phyloP scores from a whole-genome alignment of 2,113 vertebrate genomes.

The Pongo pygmaeus region DNA sequence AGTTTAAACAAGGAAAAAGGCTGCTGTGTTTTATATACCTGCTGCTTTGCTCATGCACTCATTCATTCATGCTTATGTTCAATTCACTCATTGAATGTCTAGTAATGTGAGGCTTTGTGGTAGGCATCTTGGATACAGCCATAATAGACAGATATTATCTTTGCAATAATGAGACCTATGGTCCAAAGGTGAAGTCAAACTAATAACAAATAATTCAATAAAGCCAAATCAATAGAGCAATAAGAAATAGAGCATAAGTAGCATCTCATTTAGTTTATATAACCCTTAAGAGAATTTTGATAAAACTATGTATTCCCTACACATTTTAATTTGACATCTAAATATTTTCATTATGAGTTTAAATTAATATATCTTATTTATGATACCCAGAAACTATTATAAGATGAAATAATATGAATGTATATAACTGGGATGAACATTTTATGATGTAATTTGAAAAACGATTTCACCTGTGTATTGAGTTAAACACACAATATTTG shows the following conservation, averaged over 20 bases:
- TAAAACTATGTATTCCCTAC: not conserved
- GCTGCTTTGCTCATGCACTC: not conserved
- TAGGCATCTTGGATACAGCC: not conserved
- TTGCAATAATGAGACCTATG: not conserved
- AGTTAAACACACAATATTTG: not conserved
- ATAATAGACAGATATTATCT: not conserved
- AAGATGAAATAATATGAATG: not conserved
- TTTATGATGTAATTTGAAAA: not conserved
- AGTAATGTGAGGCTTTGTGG: not conserved
- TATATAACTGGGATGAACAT: not conserved
- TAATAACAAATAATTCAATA: not conserved
- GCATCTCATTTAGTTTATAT: not conserved
- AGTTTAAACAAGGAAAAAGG: not conserved
- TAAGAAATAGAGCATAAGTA: not conserved
- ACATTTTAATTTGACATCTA: not conserved
- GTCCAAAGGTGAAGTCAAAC: not conserved
- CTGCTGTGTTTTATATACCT: not conserved
- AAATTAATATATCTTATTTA: not conserved
- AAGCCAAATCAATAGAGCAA: not conserved
- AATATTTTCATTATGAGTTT: conserved; percentile 1
- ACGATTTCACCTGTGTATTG: not conserved
- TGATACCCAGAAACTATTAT: not conserved
- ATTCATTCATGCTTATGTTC: not conserved
- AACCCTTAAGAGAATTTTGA: not conserved
- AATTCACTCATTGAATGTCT: not conserved